phyloP scores from a whole-genome alignment of 2,113 vertebrate species.

The Camarhynchus parvulus region DNA sequence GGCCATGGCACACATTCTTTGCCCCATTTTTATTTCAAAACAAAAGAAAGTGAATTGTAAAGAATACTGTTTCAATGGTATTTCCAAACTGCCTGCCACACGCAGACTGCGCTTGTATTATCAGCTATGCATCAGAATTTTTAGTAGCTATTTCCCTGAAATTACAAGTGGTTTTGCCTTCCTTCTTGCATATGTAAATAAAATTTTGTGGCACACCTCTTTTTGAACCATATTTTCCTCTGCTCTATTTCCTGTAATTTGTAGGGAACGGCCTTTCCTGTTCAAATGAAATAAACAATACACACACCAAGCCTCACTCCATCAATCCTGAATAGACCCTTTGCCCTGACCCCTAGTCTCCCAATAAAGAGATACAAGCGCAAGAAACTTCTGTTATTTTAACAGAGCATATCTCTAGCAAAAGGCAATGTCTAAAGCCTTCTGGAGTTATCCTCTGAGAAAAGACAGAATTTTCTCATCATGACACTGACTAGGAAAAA shows the following conservation, averaged over 20 bases:
- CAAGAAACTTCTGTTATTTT: neutral
- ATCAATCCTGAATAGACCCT: neutral
- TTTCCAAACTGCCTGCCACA: neutral
- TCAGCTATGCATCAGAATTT: neutral
- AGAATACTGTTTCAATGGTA: neutral
- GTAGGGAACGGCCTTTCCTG: neutral
- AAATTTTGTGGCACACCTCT: neutral
- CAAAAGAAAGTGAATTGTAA: neutral
- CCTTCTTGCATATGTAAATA: neutral
- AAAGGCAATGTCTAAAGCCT: neutral
- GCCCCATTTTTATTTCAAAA: neutral
- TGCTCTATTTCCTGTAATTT: neutral
- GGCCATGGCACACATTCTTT: neutral
- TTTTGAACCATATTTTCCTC: neutral
- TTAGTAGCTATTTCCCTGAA: conserved; percentile 17
- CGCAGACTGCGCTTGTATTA: neutral
- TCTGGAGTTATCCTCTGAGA: neutral
- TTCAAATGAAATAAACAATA: neutral
- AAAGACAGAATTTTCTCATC: neutral
- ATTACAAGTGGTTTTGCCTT: conserved; percentile 33
- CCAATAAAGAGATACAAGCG: neutral
- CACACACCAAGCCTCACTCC: neutral
- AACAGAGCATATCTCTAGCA: neutral
- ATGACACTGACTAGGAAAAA: neutral
- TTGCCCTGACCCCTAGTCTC: neutral